A percentile compares a stretch with the other conserved stretches of the same genome.
phyloP scores from a whole-genome alignment of 2,888 invertebrate genomes.

The Phorcus lineatus region DNA sequence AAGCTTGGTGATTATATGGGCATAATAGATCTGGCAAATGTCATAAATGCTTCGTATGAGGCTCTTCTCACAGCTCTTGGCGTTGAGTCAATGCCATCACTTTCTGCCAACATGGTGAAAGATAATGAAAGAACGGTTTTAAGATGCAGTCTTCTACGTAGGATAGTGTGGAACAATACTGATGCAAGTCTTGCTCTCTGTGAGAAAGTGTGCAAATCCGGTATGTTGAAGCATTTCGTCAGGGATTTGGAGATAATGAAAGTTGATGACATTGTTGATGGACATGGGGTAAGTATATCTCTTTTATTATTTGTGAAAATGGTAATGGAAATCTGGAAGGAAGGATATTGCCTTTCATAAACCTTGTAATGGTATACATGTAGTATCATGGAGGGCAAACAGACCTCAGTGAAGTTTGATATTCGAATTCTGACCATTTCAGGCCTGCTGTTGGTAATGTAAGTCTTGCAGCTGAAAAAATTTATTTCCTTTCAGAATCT shows the following conservation, averaged over 20 bases:
- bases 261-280: neutral
- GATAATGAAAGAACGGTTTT: neutral
- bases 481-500: conserved; percentile 6
- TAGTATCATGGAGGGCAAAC: neutral
- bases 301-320: too few relatives aligned
- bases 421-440: neutral
- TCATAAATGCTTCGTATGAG: neutral
- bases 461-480: neutral
- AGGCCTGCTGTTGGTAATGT: neutral
- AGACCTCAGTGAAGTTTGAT: neutral
- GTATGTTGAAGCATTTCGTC: conserved; percentile 30
- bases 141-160: conserved; percentile 29
- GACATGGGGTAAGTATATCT: neutral
- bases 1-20: neutral
- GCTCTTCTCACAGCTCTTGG: neutral
- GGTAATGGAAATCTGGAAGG: too few relatives aligned
- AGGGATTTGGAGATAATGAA: conserved; percentile 27
- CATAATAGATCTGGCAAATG: neutral
- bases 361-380: too few relatives aligned
- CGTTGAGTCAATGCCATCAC: neutral
- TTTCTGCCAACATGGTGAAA: too few relatives aligned
- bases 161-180: conserved; percentile 54
- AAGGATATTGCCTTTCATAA: too few relatives aligned
- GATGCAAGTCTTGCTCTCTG: conserved; percentile 49
- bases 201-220: conserved; percentile 40